Conservation (phyloP, 2,113 vertebrate species). For the Trochalopteron elliotii region DNA sequence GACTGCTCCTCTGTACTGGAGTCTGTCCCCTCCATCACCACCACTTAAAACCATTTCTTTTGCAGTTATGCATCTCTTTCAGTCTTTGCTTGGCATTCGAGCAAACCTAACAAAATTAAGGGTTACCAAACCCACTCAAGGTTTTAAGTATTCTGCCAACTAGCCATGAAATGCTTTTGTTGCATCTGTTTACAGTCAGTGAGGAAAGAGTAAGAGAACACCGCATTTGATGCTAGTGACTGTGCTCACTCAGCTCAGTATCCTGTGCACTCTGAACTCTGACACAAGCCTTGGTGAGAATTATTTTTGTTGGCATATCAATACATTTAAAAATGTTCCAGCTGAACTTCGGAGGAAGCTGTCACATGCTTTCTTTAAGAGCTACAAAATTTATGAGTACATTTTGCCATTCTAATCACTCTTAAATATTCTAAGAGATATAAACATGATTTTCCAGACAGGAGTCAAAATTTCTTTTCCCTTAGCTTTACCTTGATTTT, state of each 20-base stretch:
- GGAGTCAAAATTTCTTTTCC: not conserved
- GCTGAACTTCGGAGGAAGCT: not conserved
- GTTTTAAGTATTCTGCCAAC: not conserved
- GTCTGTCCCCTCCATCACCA: not conserved
- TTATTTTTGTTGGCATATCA: constrained; percentile 48
- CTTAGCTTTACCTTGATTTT: not conserved
- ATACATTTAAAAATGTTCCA: constrained; percentile 15
- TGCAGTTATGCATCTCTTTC: not conserved
- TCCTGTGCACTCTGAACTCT: constrained; percentile 12
- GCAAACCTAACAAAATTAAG: not conserved
- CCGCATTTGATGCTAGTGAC: not conserved
- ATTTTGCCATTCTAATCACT: not conserved
- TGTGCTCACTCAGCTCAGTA: not conserved
- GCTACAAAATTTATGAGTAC: constrained; percentile 5
- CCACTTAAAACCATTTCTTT: not conserved
- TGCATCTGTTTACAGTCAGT: not conserved
- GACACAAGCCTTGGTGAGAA: constrained; percentile 28
- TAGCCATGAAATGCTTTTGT: not conserved
- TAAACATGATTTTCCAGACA: not conserved
- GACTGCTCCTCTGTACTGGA: not conserved
- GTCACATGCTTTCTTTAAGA: constrained; percentile 1
- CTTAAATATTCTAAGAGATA: not conserved
- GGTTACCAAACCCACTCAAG: not conserved
- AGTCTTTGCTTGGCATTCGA: not conserved
- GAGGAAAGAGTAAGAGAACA: not conserved